These are phyloP conservation scores for Malurus cyaneus DNA, from an alignment of 2,113 vertebrate species.

Conservation along the genomic window DNA sequence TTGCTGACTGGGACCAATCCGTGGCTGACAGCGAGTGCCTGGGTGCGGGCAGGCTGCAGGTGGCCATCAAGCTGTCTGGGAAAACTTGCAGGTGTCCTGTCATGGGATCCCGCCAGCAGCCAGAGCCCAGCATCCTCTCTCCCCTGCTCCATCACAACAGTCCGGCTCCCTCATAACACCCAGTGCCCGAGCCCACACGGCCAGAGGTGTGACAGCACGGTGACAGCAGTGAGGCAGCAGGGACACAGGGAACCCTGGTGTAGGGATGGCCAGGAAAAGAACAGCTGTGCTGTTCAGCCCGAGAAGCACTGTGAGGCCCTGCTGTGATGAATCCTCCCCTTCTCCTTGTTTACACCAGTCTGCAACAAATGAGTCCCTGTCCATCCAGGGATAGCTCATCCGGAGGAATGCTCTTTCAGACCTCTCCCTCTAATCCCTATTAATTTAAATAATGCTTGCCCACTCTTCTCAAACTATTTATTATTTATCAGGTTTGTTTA, in stretches of 20 bases:
- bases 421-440: conserved; percentile 90
- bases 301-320: background rate
- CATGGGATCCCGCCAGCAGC: fast-evolving
- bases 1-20: background rate
- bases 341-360: conserved; percentile 67
- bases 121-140: fast-evolving
- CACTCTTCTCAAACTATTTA: conserved; percentile 87
- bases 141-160: background rate
- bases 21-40: background rate
- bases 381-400: conserved; percentile 62
- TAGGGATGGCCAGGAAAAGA: background rate
- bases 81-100: background rate
- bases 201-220: background rate
- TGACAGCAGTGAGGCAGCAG: fast-evolving
- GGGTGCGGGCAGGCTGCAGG: background rate
- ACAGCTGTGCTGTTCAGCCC: background rate
- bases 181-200: fast-evolving
- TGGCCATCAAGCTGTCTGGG: background rate
- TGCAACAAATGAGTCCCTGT: conserved; percentile 74
- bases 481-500: conserved; percentile 98
- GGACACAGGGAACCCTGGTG: background rate
- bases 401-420: conserved; percentile 70
- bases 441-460: conserved; percentile 91
- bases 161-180: background rate
- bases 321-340: conserved; percentile 50